These are phyloP conservation scores for Dallia pectoralis DNA, from an alignment of 2,797 vertebrate species.

Conservation along the genomic window DNA sequence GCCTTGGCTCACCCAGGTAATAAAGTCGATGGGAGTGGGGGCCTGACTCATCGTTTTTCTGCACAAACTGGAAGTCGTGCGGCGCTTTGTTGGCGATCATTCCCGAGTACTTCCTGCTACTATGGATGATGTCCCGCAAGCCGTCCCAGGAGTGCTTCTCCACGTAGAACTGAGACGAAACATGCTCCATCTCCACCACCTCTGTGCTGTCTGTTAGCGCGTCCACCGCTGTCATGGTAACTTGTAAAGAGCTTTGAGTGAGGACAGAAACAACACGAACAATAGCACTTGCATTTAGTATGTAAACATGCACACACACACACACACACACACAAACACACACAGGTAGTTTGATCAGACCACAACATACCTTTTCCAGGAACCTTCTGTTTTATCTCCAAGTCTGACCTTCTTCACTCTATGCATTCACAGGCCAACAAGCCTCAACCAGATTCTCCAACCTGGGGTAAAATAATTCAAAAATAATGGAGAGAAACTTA, in stretches of 20 bases:
- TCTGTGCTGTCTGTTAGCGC: conserved; percentile 79
- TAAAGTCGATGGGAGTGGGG: conserved; percentile 95
- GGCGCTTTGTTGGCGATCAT: conserved; percentile 96
- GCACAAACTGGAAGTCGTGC: conserved; percentile 96
- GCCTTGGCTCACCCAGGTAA: conserved; percentile 84
- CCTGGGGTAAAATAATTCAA: conserved; percentile 58
- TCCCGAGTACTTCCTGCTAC: conserved; percentile 95
- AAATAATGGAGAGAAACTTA: conserved; percentile 4
- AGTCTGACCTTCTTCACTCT: conserved; percentile 94
- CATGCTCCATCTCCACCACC: conserved; percentile 86
- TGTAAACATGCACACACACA: background rate
- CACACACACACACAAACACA: background rate
- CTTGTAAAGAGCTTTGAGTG: conserved; percentile 68
- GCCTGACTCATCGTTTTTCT: conserved; percentile 87
- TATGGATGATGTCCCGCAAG: conserved; percentile 92
- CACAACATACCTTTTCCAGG: conserved; percentile 86
- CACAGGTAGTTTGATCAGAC: background rate
- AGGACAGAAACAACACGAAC: background rate
- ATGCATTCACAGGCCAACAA: conserved; percentile 89
- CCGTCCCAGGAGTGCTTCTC: conserved; percentile 97
- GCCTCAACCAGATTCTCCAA: conserved; percentile 77
- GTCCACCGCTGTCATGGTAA: conserved; percentile 88
- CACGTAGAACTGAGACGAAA: conserved; percentile 88
- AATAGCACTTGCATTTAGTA: background rate
- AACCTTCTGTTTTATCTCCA: conserved; percentile 85